These are phyloP conservation scores for Caenorhabditis brenneri DNA, from an alignment of 1,140 invertebrate species.

Conservation along the genomic window DNA sequence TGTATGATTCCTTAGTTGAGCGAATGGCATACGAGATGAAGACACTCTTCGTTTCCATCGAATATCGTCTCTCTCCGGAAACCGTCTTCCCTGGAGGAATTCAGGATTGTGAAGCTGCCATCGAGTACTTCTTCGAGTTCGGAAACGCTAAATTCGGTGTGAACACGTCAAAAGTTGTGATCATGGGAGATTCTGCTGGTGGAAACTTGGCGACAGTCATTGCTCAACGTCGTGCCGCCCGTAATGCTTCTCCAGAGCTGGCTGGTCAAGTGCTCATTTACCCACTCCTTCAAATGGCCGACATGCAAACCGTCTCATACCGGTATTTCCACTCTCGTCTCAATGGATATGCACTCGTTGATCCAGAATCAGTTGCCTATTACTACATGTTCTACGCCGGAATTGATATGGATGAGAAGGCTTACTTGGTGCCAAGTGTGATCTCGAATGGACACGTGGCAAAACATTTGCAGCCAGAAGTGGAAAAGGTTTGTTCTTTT, in stretches of 20 bases:
- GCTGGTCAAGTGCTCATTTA: slow-evolving; percentile 56
- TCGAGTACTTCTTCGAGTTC: slow-evolving; percentile 45
- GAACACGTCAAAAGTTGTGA: slow-evolving; percentile 38
- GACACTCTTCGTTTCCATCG: slow-evolving; percentile 65
- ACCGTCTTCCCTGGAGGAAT: slow-evolving; percentile 65
- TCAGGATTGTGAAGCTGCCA: slow-evolving; percentile 59
- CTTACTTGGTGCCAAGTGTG: not conserved
- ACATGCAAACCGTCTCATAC: slow-evolving; percentile 55
- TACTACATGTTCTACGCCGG: slow-evolving; percentile 58
- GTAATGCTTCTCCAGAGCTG: not conserved
- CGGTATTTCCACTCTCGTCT: slow-evolving; percentile 48
- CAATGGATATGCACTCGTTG: slow-evolving; percentile 51
- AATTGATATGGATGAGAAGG: slow-evolving; percentile 49
- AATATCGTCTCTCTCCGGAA: slow-evolving; percentile 68
- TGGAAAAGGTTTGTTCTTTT: slow-evolving; percentile 32
- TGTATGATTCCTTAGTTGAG: slow-evolving; percentile 50
- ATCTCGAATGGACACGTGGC: slow-evolving; percentile 46
- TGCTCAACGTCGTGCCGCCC: slow-evolving; percentile 46
- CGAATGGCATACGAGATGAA: slow-evolving; percentile 56
- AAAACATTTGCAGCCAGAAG: not conserved
- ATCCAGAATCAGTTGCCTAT: slow-evolving; percentile 56
- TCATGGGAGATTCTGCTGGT: slow-evolving; percentile 59
- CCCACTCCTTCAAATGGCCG: slow-evolving; percentile 54
- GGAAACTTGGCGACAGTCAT: slow-evolving; percentile 57
- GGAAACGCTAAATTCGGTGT: slow-evolving; percentile 28